Conservation (phyloP, 2,888 invertebrate genomes). For the Notodonta ziczac region DNA sequence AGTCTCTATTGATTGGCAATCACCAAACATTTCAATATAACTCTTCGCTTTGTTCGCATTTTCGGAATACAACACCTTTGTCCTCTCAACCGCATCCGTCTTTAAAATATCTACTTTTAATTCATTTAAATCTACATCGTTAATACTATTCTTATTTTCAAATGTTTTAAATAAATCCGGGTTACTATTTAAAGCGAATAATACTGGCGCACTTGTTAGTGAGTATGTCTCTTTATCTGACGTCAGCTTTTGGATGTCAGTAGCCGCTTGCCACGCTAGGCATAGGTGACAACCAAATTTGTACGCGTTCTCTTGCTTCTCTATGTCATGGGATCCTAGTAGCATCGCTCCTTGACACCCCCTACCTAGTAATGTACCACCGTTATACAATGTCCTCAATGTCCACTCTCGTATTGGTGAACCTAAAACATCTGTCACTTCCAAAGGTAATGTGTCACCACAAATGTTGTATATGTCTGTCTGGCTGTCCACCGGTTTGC, state of each 20-base stretch:
- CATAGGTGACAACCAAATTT: constrained; percentile 92
- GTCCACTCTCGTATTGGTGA: constrained; percentile 89
- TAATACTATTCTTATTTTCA: constrained; percentile 84
- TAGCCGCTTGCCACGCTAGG: constrained; percentile 90
- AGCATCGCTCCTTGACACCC: constrained; percentile 92
- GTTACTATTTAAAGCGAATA: constrained; percentile 91
- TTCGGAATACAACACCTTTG: constrained; percentile 59
- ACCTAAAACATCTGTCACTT: constrained; percentile 71
- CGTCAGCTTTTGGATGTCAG: constrained; percentile 70
- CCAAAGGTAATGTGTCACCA: constrained; percentile 68
- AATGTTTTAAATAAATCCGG: constrained; percentile 85
- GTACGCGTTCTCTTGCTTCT: constrained; percentile 89
- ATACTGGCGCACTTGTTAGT: constrained; percentile 92
- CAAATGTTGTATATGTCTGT: constrained; percentile 58
- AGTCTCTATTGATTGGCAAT: constrained; percentile 65
- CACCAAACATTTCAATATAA: constrained; percentile 65
- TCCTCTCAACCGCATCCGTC: constrained; percentile 68
- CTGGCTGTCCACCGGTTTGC: constrained; percentile 73
- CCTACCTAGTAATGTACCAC: constrained; percentile 87
- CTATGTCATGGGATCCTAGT: constrained; percentile 87
- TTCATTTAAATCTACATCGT: constrained; percentile 85
- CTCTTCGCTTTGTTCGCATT: constrained; percentile 64
- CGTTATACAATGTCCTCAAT: constrained; percentile 87
- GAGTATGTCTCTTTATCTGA: constrained; percentile 85
- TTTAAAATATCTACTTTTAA: constrained; percentile 67